A percentile compares a stretch with the other conserved stretches of the same genome.
phyloP scores from a whole-genome alignment of 1,140 invertebrate genomes.

The Armadillidium nasatum region DNA sequence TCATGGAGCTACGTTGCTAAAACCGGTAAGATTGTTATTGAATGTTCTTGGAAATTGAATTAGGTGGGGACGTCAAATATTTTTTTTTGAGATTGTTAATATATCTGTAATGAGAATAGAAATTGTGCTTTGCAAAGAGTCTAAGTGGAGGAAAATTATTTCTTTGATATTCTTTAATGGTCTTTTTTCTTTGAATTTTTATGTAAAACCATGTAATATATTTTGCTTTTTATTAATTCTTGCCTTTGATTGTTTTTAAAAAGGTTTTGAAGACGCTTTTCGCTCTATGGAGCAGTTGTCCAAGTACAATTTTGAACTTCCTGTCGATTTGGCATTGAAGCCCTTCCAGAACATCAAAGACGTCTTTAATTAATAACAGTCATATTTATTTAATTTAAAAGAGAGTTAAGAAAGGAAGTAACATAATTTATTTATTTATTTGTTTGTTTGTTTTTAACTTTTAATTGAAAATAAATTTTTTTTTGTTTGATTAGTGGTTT shows the following conservation, averaged over 20 bases:
- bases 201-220: not conserved
- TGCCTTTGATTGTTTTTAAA: constrained; percentile 47
- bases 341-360: constrained; percentile 97
- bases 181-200: not conserved
- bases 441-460: too few relatives aligned
- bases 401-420: too few relatives aligned
- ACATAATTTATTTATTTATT: too few relatives aligned
- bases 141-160: not conserved
- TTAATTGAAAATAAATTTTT: too few relatives aligned
- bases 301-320: constrained; percentile 82
- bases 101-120: not conserved
- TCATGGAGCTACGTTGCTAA: constrained; percentile 92
- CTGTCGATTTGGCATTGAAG: constrained; percentile 88
- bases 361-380: constrained; percentile 66
- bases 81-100: not conserved
- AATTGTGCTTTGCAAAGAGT: not conserved
- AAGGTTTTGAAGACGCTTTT: constrained; percentile 91
- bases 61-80: not conserved
- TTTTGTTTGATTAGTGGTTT: too few relatives aligned
- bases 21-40: constrained; percentile 61
- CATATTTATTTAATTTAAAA: too few relatives aligned
- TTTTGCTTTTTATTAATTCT: not conserved
- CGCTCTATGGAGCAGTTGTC: constrained; percentile 82
- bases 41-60: not conserved
- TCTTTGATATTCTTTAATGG: not conserved